Evolutionary conservation across 2,113 vertebrate genomes (phyloP), one percentile per base, ranked within the genome.

Genomic region (Opisthocomus hoazin): DNA sequence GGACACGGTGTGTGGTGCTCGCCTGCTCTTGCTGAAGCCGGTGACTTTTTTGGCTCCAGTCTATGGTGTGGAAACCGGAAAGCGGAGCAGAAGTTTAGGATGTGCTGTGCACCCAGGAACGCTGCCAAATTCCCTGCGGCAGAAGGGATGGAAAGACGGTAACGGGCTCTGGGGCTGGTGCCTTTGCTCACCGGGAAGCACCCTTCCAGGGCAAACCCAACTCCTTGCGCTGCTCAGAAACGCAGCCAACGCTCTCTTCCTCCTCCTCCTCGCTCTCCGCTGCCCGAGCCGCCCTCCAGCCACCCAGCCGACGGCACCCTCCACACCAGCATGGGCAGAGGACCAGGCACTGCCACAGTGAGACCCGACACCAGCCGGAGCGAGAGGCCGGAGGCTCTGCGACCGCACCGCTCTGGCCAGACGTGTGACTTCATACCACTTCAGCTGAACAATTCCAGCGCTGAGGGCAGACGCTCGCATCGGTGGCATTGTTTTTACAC

Each of bases 311-410:
- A 15, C 3, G 3, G 45, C 60, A 61, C 3, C 18, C 57, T n/a
- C 57, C 13, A 22, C 41, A 3, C 29, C 50, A 30, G 48, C 1
- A 1, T 0, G 48, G 37, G 11, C 5, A 0, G 5, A 36, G 58
- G 18, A 12, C 39, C 26, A 2, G 16, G 53, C 34, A 9, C 36
- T 26, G 57, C 17, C 2, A 0, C 1, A 3, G 32, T 7, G 36
- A 22, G 69, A 45, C 71, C 76, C 75, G n/a, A 36, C 61, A 51
- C 41, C 56, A 46, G 61, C n/a, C 3, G 0, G 27, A 64, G 53
- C 41, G 3, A 7, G 36, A 19, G 32, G 3, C n/a, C 2, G 1
- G 36, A 45, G 48, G 41, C 6, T 34, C 61, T 0, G 0, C 0
- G 0, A 69, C 23, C 17, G 3, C 43, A 5, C 0, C 0, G 1